These are phyloP conservation scores for Teleogryllus occipitalis DNA, from an alignment of 1,140 invertebrate genomes.

Conservation along the genomic window DNA sequence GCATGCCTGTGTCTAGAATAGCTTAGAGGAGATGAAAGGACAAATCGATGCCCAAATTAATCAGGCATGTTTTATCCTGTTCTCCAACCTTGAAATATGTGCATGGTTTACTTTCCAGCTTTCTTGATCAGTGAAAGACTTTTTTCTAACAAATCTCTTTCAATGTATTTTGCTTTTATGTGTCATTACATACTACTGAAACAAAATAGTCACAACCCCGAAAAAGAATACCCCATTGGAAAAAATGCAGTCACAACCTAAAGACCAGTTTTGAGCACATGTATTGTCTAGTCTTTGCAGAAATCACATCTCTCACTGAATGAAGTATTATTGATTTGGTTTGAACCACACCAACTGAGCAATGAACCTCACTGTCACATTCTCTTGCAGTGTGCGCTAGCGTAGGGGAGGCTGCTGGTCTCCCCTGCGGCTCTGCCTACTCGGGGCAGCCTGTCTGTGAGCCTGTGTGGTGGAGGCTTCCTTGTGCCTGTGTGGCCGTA, in stretches of 20 bases:
- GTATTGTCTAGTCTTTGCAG: not conserved
- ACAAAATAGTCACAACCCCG: not conserved
- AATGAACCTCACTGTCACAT: not conserved
- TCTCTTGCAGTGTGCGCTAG: slow-evolving; percentile 3
- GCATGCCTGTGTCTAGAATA: not conserved
- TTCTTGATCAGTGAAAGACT: not conserved
- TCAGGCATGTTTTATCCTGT: not conserved
- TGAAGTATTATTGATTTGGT: not conserved
- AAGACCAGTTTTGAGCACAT: not conserved
- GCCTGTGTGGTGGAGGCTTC: not conserved
- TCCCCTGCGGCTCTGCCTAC: not conserved
- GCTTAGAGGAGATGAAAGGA: not conserved
- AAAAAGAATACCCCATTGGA: not conserved
- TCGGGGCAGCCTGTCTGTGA: not conserved
- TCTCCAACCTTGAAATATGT: not conserved
- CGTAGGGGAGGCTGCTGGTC: not conserved
- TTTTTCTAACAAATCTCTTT: too few species aligned
- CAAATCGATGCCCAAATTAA: not conserved
- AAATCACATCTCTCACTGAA: not conserved
- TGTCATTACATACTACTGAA: not conserved
- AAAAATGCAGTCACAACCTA: slow-evolving; percentile 4
- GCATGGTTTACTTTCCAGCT: not conserved
- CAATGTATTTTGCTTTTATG: too few species aligned
- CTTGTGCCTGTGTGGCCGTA: not conserved
- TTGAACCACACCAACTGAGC: not conserved